Evolutionary conservation across 2,888 invertebrate species (phyloP), one percentile per base, ranked within the genome.

Genomic region (Flexamia atlantica): DNA sequence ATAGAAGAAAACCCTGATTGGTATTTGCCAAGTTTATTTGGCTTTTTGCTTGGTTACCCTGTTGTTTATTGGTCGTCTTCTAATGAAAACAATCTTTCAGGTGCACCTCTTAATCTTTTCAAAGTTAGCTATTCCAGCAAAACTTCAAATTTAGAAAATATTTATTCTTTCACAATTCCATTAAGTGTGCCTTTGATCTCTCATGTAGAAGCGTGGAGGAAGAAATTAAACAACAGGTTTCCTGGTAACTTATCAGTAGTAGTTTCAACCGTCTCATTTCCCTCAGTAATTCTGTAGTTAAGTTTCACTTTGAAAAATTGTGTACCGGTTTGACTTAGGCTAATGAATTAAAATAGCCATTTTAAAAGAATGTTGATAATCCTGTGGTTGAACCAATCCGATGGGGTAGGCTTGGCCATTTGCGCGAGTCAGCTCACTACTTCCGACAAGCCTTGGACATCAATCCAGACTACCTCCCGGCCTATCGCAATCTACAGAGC

Each of bases 401-500:
- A 14, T 25, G n/a, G 23, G 42, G 72, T 88, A 93, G 93, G 88
- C 92, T 91, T 85, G 92, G 92, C 10, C 92, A 91, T 88, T 90
- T 92, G 53, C 90, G 90, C 84, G 92, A 93, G 89, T 93, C 94
- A 12, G 92, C 92, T 88, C 87, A 89, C 40, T 93, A 93, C 87
- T 93, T 94, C 85, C 90, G 92, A 84, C 91, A 90, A 87, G 93
- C 93, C 10, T 88, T 93, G 9, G 88, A 89, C 83, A 86, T 91
- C 0, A 91, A 93, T 87, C 90, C 91, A 0, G 89, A 90, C 46
- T 93, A 91, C 89, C 91, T 93, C 0, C 91, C 91, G 86, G 93
- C 93, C 17, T 93, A 94, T 87, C 93, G 93, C 88, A 94, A 94
- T 89, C 90, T 95, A 23, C 93, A 95, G 88, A 94, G 94, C 85